Base-by-base conservation (phyloP, 2,797 vertebrate species). In the Rallus crepitans region DNA sequence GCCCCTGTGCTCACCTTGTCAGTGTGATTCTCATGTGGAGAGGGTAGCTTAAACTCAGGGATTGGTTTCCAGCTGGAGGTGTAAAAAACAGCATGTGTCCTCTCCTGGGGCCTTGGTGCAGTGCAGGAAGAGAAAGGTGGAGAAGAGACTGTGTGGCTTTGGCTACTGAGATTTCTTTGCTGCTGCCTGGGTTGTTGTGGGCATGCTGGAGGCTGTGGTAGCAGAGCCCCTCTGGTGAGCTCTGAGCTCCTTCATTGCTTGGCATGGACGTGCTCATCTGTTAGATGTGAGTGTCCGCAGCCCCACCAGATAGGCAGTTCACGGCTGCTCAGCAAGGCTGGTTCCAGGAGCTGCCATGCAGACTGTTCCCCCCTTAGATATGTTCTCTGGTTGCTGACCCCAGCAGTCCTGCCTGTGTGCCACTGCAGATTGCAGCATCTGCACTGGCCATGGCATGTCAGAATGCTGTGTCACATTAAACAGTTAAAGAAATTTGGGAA, bases 81-180 rank as follows among this genome's bases (percentile, higher is more conserved):
- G 7, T 3, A 8, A 14, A 48, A 33, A 24, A 25, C 30, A 17
- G 30, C 2, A 9, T 5, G 0, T 1, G 31, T 1, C 23, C 33
- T 30, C 35, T 20, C 27, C 21, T 5, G 24, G 12, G 57, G 30
- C 7, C 17, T 4, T 8, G 25, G 21, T 17, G 40, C 2, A 13
- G 14, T 7, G 35, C 42, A 6, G 76, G 24, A 12, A 11, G 57
- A 11, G 25, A 23, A 19, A 5, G 23, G 31, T 4, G 35, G 47
- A 33, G 3, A 3, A 6, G 42, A 19, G 11, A 3, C 13, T 2
- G 24, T 12, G 1, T 30, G 17, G 42, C 18, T 33, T 13, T 18
- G 9, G 63, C 19, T 30, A 28, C 50, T 5, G 15, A 8, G 10
- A 4, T 37, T 3, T 11, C 20, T 12, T 45, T 7, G 33, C 11